Evolutionary conservation across 2,888 invertebrate genomes (phyloP), one percentile per base, ranked within the genome.

Genomic region (Macaria liturata): DNA sequence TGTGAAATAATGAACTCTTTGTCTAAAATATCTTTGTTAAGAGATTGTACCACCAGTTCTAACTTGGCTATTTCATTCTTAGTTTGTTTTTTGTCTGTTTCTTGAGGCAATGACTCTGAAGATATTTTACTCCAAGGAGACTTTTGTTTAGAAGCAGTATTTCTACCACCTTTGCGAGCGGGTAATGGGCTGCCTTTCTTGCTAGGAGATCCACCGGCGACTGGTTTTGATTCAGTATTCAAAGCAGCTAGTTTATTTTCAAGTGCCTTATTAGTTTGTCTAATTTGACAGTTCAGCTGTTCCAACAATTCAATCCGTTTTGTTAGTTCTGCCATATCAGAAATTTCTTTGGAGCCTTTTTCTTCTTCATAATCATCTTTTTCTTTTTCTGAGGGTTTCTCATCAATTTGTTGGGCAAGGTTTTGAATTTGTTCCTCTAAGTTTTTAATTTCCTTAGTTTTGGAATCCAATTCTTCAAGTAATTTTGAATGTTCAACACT

Each of bases 401-500:
- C 72, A 49, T 64, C 52, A 20, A 70, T 39, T 42, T 61, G 59
- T 54, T 78, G 60, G 49, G 77, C 70, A 30, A 88, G 57, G 49
- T 67, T 66, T 55, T 79, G 68, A 40, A 90, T 76, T 64, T 81
- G 84, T 50, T 80, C 75, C 71, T 89, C 80, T 46, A 93, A 77
- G 50, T 83, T 72, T 37, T 69, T 54, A 61, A 93, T 83, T 75
- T 90, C 85, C 58, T 89, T 66, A 80, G 91, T 81, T 84, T 93
- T 79, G 69, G 83, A 78, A 68, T 93, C 90, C 44, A 93, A 70
- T 67, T 93, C 93, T 68, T 93, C 92, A 32, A 86, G 80, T 67
- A 94, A 83, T 71, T 93, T 93, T 4, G 93, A 91, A 72, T 94
- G 78, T 49, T 92, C 89, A 31, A 93, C 79, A 72, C 91, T 91